phyloP scores from a whole-genome alignment of 2,797 vertebrate genomes.

The Falco naumanni region DNA sequence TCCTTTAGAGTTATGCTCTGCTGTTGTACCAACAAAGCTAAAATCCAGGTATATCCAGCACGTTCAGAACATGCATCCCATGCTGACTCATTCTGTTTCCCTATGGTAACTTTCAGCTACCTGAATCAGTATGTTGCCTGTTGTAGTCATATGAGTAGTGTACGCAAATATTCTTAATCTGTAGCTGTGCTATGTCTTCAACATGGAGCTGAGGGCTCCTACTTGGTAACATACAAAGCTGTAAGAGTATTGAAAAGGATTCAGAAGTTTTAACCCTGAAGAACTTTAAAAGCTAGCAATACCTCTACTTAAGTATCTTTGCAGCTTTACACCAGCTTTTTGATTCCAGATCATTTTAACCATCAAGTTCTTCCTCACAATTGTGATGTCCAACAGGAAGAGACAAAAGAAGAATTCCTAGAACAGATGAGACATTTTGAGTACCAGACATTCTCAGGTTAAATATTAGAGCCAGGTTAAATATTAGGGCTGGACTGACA shows the following conservation, averaged over 20 bases:
- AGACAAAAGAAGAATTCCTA: neutral
- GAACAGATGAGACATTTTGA: neutral
- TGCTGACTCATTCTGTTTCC: neutral
- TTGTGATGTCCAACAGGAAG: neutral
- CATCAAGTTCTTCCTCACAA: neutral
- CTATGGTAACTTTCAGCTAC: neutral
- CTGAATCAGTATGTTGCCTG: neutral
- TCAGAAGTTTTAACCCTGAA: neutral
- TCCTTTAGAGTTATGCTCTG: neutral
- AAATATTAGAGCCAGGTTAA: neutral
- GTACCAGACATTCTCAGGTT: neutral
- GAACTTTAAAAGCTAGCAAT: neutral
- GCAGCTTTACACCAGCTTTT: neutral
- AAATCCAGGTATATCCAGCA: neutral
- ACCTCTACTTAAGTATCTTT: neutral
- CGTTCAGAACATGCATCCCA: neutral
- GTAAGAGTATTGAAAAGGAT: neutral
- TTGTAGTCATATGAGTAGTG: neutral
- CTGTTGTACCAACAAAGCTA: neutral
- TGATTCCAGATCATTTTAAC: neutral
- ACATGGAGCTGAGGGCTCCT: neutral
- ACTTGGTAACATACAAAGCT: neutral
- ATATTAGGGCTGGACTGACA: neutral
- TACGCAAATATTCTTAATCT: neutral
- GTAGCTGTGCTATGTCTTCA: neutral